Base-by-base conservation (phyloP, 1,140 invertebrate species). In the Vollenhovia emeryi region DNA sequence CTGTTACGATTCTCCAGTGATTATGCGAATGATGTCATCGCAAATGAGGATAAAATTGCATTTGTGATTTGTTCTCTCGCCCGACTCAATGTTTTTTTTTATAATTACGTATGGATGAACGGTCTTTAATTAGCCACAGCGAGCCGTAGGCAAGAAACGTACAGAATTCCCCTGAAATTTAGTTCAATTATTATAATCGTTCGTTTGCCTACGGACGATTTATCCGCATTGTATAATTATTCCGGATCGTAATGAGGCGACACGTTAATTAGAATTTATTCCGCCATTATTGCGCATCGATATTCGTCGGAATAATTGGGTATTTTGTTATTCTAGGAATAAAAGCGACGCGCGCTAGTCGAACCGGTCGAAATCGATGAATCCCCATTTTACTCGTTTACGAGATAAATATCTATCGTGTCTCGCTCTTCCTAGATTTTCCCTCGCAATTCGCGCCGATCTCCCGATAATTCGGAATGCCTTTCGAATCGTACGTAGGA, bases 141-240 rank as follows among this genome's bases (percentile, higher is more conserved):
- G 21, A n/a, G 60, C 76, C 76, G 21, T 50, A 48, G 75, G 75
- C 75, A 79, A 79, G 75, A 66, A 66, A 79, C 9, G 30, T 52
- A 24, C 27, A 68, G 18, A 52, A 64, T 48, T 68, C 9, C 21
- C 21, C 33, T 68, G 60, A 79, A 79, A 79, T 79, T 79, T 68
- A 68, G 76, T 52, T 40, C 60, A 79, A 79, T 79, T 79, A 66
- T 79, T 68, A 79, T 79, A 68, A 79, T 68, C 60, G 33, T 68
- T 68, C 66, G 76, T 33, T 55, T 40, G 76, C 45, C 45, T 79
- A 79, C 15, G 60, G 76, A 40, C 60, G 76, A 79, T 79, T 79
- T 79, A 79, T 79, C 45, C 62, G 33, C 76, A 79, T 79, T 79
- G 62, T 68, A 79, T 68, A 79, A 79, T 79, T 79, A 79, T 79